Percentiles rank a stretch among this genome's conserved stretches.
These are phyloP conservation scores for Orthosia gothica DNA, from an alignment of 2,888 invertebrate genomes.

Conservation along the genomic window DNA sequence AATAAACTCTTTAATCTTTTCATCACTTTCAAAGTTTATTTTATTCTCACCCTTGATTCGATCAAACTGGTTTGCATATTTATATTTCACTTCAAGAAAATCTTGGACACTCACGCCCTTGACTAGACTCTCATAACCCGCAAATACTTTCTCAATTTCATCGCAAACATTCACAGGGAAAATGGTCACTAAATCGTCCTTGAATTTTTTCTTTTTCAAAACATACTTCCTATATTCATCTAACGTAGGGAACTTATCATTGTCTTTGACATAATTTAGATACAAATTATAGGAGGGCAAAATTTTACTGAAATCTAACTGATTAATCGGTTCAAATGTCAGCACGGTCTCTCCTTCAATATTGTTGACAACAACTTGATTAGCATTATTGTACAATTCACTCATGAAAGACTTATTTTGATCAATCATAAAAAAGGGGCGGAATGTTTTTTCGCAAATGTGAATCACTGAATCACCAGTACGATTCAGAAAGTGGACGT, in stretches of 20 bases:
- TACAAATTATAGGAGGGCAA: conserved; percentile 32
- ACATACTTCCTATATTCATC: conserved; percentile 24
- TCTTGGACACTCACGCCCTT: conserved; percentile 8
- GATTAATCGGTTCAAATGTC: conserved; percentile 18
- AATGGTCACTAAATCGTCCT: conserved; percentile 28
- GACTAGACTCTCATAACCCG: conserved; percentile 13
- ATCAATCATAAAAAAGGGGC: conserved; percentile 39
- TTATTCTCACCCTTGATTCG: conserved; percentile 24
- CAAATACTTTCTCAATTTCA: conserved; percentile 14
- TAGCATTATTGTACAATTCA: conserved; percentile 7
- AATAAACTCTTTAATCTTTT: conserved; percentile 4
- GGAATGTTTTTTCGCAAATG: conserved; percentile 35
- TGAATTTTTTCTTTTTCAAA: conserved; percentile 32
- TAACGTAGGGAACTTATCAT: conserved; percentile 22
- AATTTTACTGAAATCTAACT: conserved; percentile 36
- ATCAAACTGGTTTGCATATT: conserved; percentile 3
- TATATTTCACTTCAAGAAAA: conserved; percentile 7
- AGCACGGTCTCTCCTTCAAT: conserved; percentile 12
- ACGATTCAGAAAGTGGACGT: conserved; percentile 23
- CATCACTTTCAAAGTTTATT: conserved; percentile 23
- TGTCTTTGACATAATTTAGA: conserved; percentile 21
- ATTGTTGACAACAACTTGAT: conserved; percentile 15
- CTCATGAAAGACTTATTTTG: conserved; percentile 25
- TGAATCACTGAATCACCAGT: not conserved
- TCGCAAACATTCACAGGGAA: conserved; percentile 15